These are phyloP conservation scores for Drosophila histrio DNA, from an alignment of 2,888 invertebrate species.

Conservation along the genomic window DNA sequence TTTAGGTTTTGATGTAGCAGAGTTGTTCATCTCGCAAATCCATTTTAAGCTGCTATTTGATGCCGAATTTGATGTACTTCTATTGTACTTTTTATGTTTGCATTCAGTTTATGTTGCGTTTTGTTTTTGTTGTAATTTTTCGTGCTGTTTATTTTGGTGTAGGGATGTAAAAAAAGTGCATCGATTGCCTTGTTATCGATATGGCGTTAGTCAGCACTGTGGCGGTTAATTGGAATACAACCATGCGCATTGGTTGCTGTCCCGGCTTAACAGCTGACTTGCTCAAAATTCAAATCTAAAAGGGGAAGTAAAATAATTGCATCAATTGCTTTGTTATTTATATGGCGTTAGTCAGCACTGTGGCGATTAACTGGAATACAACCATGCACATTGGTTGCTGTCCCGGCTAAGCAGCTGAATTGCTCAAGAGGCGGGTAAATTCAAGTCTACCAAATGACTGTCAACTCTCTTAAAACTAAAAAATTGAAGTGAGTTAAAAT, in stretches of 20 bases:
- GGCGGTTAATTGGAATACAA: neutral
- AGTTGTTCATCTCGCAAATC: slow-evolving; percentile 4
- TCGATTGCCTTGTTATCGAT: slow-evolving; percentile 43
- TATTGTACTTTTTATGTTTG: slow-evolving; percentile 24
- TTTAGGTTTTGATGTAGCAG: neutral
- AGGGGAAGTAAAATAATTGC: slow-evolving; percentile 52
- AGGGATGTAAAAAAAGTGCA: slow-evolving; percentile 54
- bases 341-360: neutral
- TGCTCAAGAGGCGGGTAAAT: neutral
- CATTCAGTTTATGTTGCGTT: slow-evolving; percentile 47
- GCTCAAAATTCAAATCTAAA: neutral
- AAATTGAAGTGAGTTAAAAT: no score
- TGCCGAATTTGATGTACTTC: neutral
- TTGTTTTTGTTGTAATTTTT: slow-evolving; percentile 63
- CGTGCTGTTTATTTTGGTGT: slow-evolving; percentile 67
- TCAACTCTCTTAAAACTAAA: no score
- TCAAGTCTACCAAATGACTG: neutral
- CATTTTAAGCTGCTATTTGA: slow-evolving; percentile 25
- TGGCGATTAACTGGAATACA: neutral
- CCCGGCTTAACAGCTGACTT: slow-evolving; percentile 15
- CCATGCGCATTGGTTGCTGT: slow-evolving; percentile 29
- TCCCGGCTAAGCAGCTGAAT: slow-evolving; percentile 17
- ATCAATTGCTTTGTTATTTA: slow-evolving; percentile 43
- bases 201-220: neutral
- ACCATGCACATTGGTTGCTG: slow-evolving; percentile 27